phyloP scores from a whole-genome alignment of 2,113 vertebrate species.

The Pan troglodytes region NHGRI_mPanTro3-v2.1_pri NC_072402.2:157148001-157148500 shows the following conservation, averaged over 20 bases:
- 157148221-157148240: not conserved
- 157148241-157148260: not conserved
- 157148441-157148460: not conserved
- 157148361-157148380: not conserved
- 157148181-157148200: not conserved
- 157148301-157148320: not conserved
- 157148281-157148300: not conserved
- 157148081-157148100: not conserved
- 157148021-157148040: not conserved
- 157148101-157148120: not conserved
- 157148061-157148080: not conserved
- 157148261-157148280: not conserved
- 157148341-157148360: not conserved
- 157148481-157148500: conserved; percentile 18
- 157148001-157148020: not conserved
- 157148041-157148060: fast-evolving
- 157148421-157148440: not conserved
- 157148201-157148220: not conserved
- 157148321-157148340: not conserved
- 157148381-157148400: not conserved
- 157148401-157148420: not conserved
- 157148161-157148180: not conserved
- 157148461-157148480: not conserved
- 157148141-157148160: not conserved
- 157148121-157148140: not conserved